Percentiles rank a stretch among this genome's conserved stretches.
phyloP scores from a whole-genome alignment of 1,140 invertebrate species.

The Macrobrachium rosenbergii region DNA sequence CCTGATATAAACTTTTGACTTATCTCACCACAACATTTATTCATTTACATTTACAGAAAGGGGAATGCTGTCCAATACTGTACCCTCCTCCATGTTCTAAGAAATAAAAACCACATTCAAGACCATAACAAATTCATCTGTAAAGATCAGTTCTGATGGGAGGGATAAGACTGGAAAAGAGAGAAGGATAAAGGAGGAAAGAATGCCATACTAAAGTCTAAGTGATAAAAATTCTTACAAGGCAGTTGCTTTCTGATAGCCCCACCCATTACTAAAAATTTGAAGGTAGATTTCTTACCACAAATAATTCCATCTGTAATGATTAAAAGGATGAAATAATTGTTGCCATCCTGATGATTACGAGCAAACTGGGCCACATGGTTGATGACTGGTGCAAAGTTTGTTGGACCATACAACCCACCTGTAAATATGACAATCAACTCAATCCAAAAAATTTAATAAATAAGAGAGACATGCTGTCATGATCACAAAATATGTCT shows the following conservation, averaged over 20 bases:
- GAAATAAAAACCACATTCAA: no score
- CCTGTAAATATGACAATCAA: constrained; percentile 66
- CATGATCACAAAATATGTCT: no score
- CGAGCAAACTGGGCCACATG: constrained; percentile 70
- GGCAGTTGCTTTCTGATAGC: not conserved
- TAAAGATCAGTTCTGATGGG: not conserved
- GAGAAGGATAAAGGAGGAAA: constrained; percentile 1
- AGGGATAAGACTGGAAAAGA: not conserved
- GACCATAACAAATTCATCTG: not conserved
- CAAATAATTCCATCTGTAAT: constrained; percentile 76
- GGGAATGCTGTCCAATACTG: no score
- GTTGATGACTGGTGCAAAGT: constrained; percentile 73
- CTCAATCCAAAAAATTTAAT: not conserved
- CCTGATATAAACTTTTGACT: no score
- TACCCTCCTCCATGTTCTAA: no score
- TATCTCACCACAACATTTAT: no score
- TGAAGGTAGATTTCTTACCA: constrained; percentile 68
- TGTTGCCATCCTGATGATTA: constrained; percentile 69
- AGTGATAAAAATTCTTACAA: not conserved
- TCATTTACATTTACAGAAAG: no score
- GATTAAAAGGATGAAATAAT: constrained; percentile 75
- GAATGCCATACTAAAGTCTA: not conserved
- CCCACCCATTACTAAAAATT: not conserved
- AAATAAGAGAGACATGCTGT: not conserved
- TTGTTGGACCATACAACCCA: constrained; percentile 73